A percentile compares a stretch with the other conserved stretches of the same genome.
Evolutionary conservation across 1,140 invertebrate species (phyloP).

Genomic region (Muscidifurax raptorellus): DNA sequence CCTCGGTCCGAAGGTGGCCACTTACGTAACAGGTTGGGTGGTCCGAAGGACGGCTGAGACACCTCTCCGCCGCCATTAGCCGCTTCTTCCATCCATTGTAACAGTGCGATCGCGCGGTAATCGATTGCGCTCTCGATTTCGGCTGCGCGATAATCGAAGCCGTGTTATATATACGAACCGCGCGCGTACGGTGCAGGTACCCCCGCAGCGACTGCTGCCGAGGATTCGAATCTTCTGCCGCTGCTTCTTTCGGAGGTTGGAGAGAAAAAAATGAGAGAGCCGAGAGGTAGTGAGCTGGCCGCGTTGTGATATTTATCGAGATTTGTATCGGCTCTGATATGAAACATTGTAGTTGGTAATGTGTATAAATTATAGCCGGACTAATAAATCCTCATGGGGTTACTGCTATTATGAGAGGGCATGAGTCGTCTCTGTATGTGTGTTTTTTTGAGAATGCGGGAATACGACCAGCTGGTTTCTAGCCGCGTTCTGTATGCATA

Average conservation of each 20-base stretch:
- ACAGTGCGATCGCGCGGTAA: neutral
- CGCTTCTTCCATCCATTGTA: neutral
- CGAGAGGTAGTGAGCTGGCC: slow-evolving; percentile 4
- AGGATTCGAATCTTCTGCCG: slow-evolving; percentile 36
- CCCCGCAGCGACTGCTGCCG: slow-evolving; percentile 9
- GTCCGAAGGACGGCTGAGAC: slow-evolving; percentile 58
- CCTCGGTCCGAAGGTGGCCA: slow-evolving; percentile 42
- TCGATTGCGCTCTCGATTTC: neutral
- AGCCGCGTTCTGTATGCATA: neutral
- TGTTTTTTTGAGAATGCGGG: neutral
- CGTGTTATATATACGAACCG: neutral
- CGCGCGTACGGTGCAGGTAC: neutral
- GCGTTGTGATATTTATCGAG: slow-evolving; percentile 46
- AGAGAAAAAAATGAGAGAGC: neutral
- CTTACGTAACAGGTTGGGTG: slow-evolving; percentile 65
- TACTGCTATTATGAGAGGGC: slow-evolving; percentile 16
- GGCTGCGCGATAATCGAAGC: neutral
- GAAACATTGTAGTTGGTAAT: slow-evolving; percentile 44
- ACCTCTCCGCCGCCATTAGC: slow-evolving; percentile 54
- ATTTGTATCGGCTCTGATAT: slow-evolving; percentile 52
- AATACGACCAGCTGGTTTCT: neutral
- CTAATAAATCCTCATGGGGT: slow-evolving; percentile 46
- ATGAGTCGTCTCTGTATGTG: neutral
- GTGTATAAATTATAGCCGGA: slow-evolving; percentile 46
- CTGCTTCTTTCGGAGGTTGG: neutral